Evolutionary conservation across 2,113 vertebrate species (phyloP).

Genomic region (Platysternon megacephalum): DNA sequence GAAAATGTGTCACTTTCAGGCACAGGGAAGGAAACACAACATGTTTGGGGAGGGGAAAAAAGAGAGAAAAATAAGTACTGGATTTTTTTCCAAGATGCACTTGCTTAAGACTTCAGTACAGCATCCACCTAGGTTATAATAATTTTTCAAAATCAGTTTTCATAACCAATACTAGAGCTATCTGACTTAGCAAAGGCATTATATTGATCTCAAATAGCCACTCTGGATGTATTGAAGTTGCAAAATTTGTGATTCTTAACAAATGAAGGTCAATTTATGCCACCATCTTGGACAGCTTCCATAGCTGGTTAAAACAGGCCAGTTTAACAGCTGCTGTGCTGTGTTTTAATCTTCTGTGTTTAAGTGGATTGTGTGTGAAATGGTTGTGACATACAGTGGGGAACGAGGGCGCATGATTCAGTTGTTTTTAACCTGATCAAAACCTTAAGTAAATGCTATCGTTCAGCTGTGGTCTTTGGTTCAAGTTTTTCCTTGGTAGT

Average conservation of each 20-base stretch:
- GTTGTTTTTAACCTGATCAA: accelerated
- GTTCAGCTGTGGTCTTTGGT: background rate
- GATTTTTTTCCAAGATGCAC: background rate
- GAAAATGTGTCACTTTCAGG: background rate
- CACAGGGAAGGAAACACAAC: background rate
- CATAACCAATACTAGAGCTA: background rate
- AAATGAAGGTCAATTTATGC: background rate
- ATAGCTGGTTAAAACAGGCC: background rate
- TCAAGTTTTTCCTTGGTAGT: background rate
- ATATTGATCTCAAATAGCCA: background rate
- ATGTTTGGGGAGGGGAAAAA: background rate
- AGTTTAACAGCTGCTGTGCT: background rate
- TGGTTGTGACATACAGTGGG: background rate
- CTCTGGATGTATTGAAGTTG: background rate
- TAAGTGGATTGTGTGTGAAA: background rate
- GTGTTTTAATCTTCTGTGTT: background rate
- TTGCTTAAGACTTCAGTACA: background rate
- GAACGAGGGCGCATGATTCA: background rate
- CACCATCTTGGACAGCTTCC: background rate
- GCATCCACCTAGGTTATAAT: background rate
- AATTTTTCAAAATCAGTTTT: background rate
- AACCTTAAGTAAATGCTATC: background rate
- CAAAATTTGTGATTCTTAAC: background rate
- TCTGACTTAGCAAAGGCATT: background rate
- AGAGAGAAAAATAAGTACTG: background rate